Conservation (phyloP, 2,797 vertebrate species). For the Ptychadena robeensis region DNA sequence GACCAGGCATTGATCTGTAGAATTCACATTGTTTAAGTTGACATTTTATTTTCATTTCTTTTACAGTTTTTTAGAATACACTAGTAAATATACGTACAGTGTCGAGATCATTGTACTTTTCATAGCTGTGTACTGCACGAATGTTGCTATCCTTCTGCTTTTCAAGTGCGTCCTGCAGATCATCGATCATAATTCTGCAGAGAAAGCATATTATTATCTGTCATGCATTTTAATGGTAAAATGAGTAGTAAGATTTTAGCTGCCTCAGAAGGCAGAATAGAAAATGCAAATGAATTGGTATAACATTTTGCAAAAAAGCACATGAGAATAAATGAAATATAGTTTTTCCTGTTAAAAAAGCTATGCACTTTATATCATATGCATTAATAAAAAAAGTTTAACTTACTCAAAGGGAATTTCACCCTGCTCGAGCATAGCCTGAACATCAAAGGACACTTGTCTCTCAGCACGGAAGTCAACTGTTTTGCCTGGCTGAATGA, state of each 20-base stretch:
- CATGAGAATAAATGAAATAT: no score
- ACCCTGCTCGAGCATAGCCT: conserved; percentile 78
- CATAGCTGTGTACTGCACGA: conserved; percentile 80
- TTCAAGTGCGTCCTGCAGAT: conserved; percentile 80
- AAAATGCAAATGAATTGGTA: no score
- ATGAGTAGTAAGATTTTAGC: no score
- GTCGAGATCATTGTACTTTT: conserved; percentile 88
- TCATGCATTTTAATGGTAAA: no score
- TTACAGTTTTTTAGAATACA: background rate
- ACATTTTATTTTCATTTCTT: background rate
- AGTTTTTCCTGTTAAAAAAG: no score
- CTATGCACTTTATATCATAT: no score
- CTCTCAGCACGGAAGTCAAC: conserved; percentile 86
- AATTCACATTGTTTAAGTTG: conserved; percentile 35
- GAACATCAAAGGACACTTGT: conserved; percentile 73
- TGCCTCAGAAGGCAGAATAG: no score
- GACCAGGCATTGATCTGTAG: conserved; percentile 89
- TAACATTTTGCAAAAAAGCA: no score
- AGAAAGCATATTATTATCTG: background rate
- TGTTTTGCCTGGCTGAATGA: conserved; percentile 75
- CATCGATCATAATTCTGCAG: conserved; percentile 84
- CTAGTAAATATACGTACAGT: conserved; percentile 71
- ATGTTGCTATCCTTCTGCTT: conserved; percentile 75
- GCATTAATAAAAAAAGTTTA: background rate
- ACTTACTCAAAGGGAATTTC: conserved; percentile 81